A percentile compares a stretch with the other conserved stretches of the same genome.
Evolutionary conservation across 92 coral and sea anemone genomes (phyloP).

Genomic region (Umimayanthus chanpuru): DNA sequence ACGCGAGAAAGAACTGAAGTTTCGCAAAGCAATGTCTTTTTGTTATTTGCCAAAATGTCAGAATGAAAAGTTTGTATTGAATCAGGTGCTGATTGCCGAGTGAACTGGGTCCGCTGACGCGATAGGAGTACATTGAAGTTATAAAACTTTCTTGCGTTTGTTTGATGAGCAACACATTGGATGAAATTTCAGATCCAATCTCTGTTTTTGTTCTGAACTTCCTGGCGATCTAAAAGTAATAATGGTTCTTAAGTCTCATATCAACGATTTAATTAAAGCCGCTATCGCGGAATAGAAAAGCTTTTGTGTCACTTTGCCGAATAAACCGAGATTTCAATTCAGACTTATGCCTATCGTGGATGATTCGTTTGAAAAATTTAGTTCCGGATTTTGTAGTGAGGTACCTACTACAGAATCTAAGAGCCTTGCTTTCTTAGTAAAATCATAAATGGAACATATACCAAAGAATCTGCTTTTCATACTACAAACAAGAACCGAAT

Average conservation of each 20-base stretch:
- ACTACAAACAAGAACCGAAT: not conserved
- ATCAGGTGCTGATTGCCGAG: constrained; percentile 15
- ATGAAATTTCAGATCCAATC: not conserved
- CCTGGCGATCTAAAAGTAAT: not conserved
- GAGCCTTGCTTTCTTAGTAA: not conserved
- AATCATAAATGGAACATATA: not conserved
- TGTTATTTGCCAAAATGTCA: not conserved
- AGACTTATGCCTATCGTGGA: not conserved
- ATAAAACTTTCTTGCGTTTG: not conserved
- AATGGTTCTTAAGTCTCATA: not conserved
- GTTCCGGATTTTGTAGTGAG: not conserved
- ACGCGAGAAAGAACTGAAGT: not conserved
- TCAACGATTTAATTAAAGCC: not conserved
- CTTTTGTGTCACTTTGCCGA: not conserved
- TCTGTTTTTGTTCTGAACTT: not conserved
- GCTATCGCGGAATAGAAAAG: not conserved
- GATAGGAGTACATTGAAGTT: too few species aligned
- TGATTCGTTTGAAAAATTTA: not conserved
- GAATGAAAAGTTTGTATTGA: not conserved
- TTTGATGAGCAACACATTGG: not conserved
- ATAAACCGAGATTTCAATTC: not conserved
- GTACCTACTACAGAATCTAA: not conserved
- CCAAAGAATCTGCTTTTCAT: not conserved
- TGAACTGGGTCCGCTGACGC: not conserved
- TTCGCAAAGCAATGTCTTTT: not conserved